phyloP scores from a whole-genome alignment of 2,888 invertebrate species.

The Patella depressa region DNA sequence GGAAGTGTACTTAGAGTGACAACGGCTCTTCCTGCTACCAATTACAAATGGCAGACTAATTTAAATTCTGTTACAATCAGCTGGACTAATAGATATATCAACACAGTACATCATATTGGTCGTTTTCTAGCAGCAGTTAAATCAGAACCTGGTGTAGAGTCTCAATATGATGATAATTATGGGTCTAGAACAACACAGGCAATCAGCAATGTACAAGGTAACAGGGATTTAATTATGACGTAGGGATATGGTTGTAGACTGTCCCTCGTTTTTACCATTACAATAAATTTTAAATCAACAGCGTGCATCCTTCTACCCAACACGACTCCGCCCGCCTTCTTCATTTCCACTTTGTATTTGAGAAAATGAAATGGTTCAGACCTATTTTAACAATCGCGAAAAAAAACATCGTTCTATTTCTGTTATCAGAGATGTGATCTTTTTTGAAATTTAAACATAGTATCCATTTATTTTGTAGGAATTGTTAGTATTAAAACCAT shows the following conservation, averaged over 20 bases:
- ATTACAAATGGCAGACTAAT: not conserved
- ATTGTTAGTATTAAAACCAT: slow-evolving; percentile 31
- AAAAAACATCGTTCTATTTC: too few relatives aligned
- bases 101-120: not conserved
- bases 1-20: not conserved
- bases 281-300: too few relatives aligned
- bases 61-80: not conserved
- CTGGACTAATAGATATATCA: not conserved
- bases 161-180: slow-evolving; percentile 31
- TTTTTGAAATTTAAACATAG: too few relatives aligned
- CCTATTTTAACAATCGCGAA: too few relatives aligned
- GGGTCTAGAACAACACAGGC: slow-evolving; percentile 18
- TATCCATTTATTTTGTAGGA: slow-evolving; percentile 22
- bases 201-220: slow-evolving; percentile 28
- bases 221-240: too few relatives aligned
- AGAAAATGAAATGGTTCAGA: too few relatives aligned
- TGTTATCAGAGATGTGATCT: too few relatives aligned
- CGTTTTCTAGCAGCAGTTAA: not conserved
- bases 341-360: too few relatives aligned
- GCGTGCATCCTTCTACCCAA: too few relatives aligned
- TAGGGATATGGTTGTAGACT: too few relatives aligned
- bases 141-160: slow-evolving; percentile 15
- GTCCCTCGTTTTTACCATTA: too few relatives aligned
- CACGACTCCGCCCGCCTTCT: too few relatives aligned
- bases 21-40: not conserved